A percentile compares a stretch with the other conserved stretches of the same genome.
These are phyloP conservation scores for Rhagium mordax DNA, from an alignment of 2,888 invertebrate genomes.

Conservation along the genomic window DNA sequence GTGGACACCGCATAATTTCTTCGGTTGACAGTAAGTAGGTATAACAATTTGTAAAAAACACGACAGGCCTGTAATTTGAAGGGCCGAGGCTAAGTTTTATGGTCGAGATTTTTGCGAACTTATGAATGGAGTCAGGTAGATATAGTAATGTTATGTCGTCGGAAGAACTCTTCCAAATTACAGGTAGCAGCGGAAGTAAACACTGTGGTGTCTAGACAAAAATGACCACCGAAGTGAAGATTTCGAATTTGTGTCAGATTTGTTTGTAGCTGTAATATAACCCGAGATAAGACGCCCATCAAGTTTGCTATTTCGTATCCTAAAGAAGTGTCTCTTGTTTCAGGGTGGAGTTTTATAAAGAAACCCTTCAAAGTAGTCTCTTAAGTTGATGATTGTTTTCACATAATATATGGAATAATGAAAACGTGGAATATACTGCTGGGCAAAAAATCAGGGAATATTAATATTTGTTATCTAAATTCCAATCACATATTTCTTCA, in stretches of 20 bases:
- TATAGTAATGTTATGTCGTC: conserved; percentile 25
- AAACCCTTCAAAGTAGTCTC: too few species aligned
- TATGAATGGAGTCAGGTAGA: conserved; percentile 37
- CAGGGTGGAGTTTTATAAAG: too few species aligned
- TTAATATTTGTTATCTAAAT: too few species aligned
- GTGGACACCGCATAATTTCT: background rate
- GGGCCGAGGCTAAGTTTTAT: conserved; percentile 21
- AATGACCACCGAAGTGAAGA: conserved; percentile 11
- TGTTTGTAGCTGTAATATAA: background rate
- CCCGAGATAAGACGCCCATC: background rate
- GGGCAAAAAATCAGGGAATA: too few species aligned
- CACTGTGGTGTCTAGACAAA: conserved; percentile 21
- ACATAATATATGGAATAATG: too few species aligned
- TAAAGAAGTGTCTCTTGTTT: too few species aligned
- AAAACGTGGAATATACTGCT: too few species aligned
- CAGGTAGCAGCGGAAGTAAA: conserved; percentile 29
- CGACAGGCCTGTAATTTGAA: conserved; percentile 35
- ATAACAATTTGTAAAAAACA: conserved; percentile 34
- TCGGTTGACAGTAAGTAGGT: conserved; percentile 12
- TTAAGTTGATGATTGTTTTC: too few species aligned
- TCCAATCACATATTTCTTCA: too few species aligned
- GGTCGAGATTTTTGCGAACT: conserved; percentile 32
- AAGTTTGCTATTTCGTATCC: background rate
- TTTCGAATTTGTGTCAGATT: background rate
- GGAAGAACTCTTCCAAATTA: conserved; percentile 31